Percentiles rank a stretch among this genome's conserved stretches.
phyloP scores from a whole-genome alignment of 2,113 vertebrate species.

The Bubo scandiacus region DNA sequence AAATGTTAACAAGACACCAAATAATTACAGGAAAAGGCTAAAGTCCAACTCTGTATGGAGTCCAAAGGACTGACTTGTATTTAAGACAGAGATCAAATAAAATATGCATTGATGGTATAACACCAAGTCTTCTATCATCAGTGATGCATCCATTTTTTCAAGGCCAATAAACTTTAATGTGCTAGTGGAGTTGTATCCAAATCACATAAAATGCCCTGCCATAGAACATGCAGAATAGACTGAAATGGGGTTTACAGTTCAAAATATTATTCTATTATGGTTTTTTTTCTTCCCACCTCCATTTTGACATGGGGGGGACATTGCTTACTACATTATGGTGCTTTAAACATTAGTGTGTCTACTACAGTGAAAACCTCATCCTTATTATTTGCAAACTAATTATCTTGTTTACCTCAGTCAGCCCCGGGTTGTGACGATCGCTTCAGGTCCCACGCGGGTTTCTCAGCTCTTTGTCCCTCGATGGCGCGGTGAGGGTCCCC shows the following conservation, averaged over 20 bases:
- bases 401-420: background rate
- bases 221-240: conserved; percentile 3
- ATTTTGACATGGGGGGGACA: background rate
- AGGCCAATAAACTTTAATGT: conserved; percentile 59
- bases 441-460: background rate
- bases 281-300: background rate
- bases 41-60: conserved; percentile 46
- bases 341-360: background rate
- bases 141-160: conserved; percentile 5
- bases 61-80: conserved; percentile 59
- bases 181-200: conserved; percentile 44
- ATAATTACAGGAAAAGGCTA: conserved; percentile 72
- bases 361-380: background rate
- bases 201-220: conserved; percentile 56
- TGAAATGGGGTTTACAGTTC: conserved; percentile 10
- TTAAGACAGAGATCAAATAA: conserved; percentile 70
- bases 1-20: conserved; percentile 77
- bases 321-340: background rate
- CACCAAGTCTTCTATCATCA: conserved; percentile 20
- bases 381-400: background rate
- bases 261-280: background rate
- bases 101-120: conserved; percentile 6
- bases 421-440: background rate
- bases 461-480: rapidly evolving
- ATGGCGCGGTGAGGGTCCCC: background rate